Evolutionary conservation across 2,888 invertebrate species (phyloP).

Genomic region (Scrobipalpa costella): DNA sequence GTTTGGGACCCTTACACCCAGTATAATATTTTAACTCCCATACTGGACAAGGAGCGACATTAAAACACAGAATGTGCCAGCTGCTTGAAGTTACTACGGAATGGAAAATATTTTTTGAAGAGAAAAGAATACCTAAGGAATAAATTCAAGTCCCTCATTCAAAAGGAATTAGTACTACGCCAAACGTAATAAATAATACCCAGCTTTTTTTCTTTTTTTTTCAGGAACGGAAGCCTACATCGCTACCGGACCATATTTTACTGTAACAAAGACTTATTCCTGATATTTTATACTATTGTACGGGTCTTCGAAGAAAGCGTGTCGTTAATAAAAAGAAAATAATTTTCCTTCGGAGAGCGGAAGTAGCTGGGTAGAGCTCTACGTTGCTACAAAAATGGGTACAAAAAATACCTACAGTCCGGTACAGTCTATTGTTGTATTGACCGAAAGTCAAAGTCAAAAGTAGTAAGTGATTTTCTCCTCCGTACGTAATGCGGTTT

Average conservation of each 20-base stretch:
- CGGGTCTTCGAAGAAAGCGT: slow-evolving; percentile 9
- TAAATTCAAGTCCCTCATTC: background rate
- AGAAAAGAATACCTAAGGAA: background rate
- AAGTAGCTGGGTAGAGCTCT: background rate
- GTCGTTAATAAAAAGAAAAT: slow-evolving; percentile 25
- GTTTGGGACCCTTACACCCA: too few relatives aligned
- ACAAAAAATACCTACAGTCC: background rate
- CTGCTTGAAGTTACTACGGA: too few relatives aligned
- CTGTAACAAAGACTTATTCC: slow-evolving; percentile 16
- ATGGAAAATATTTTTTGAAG: too few relatives aligned
- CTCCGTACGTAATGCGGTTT: too few relatives aligned
- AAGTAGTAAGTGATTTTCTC: too few relatives aligned
- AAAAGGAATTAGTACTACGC: background rate
- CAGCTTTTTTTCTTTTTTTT: background rate
- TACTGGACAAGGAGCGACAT: too few relatives aligned
- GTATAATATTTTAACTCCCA: too few relatives aligned
- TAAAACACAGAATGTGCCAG: too few relatives aligned
- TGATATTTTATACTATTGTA: slow-evolving; percentile 19
- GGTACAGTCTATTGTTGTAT: too few relatives aligned
- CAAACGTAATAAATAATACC: background rate
- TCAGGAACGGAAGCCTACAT: slow-evolving; percentile 10
- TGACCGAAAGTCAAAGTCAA: too few relatives aligned
- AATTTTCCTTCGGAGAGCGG: slow-evolving; percentile 21
- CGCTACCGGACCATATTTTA: slow-evolving; percentile 12
- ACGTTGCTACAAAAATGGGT: background rate